Percentiles rank a stretch among this genome's conserved stretches.
phyloP scores from a whole-genome alignment of 2,113 vertebrate species.

The pig (Sus scrofa) region DNA sequence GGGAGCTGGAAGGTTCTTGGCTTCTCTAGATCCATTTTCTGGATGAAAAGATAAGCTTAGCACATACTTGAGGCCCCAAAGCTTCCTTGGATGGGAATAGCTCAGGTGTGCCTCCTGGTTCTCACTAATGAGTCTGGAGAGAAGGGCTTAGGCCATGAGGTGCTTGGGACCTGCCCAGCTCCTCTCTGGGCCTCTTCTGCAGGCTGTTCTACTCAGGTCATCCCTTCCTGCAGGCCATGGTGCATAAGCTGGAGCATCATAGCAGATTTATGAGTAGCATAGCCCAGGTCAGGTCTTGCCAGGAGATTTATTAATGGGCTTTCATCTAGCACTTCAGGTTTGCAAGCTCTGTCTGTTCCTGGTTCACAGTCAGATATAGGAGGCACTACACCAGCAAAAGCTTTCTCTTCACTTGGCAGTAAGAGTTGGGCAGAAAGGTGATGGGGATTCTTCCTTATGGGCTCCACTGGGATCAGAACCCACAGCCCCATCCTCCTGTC shows the following conservation, averaged over 20 bases:
- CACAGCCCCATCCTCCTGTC: not conserved
- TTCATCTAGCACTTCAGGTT: slow-evolving; percentile 65
- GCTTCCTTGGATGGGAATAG: not conserved
- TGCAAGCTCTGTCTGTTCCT: not conserved
- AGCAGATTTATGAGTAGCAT: not conserved
- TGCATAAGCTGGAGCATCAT: accelerated
- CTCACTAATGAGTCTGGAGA: not conserved
- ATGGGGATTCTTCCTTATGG: accelerated
- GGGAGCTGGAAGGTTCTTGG: not conserved
- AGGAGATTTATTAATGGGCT: slow-evolving; percentile 70
- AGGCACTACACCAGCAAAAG: slow-evolving; percentile 12
- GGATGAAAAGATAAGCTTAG: not conserved
- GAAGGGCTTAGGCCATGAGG: accelerated
- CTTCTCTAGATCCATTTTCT: not conserved
- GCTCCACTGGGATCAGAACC: not conserved
- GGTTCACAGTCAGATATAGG: not conserved
- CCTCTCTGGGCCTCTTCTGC: not conserved
- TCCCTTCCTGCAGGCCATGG: accelerated
- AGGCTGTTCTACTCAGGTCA: not conserved
- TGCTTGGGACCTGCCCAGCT: not conserved
- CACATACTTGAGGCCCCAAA: not conserved
- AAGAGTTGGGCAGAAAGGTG: not conserved
- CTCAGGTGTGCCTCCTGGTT: no score
- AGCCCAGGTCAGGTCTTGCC: not conserved
- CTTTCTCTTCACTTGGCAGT: not conserved